Evolutionary conservation across 2,113 vertebrate genomes (phyloP).

Genomic region (Barnardius zonarius): DNA sequence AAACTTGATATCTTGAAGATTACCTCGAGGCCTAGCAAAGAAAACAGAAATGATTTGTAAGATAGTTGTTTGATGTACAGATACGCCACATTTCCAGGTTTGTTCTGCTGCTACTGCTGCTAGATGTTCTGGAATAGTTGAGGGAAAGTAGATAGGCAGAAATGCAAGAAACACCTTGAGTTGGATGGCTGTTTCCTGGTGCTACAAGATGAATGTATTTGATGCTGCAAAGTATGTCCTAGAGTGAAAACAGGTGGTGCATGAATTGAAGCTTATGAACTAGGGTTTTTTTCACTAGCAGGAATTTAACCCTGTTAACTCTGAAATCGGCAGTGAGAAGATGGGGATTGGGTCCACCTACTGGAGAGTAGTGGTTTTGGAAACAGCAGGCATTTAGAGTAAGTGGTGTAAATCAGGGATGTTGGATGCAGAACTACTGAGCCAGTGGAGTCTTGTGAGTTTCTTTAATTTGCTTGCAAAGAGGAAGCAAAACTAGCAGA

Average conservation of each 20-base stretch:
- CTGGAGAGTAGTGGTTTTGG: neutral
- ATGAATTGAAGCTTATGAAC: neutral
- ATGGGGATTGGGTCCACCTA: neutral
- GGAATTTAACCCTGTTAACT: neutral
- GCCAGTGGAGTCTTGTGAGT: neutral
- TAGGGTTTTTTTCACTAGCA: neutral
- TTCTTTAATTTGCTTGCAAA: neutral
- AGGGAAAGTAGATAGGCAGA: neutral
- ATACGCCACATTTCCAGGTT: rapidly evolving
- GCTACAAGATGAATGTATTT: neutral
- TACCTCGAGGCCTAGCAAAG: neutral
- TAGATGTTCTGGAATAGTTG: neutral
- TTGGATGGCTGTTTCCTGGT: neutral
- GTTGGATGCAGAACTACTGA: neutral
- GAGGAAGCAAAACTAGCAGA: neutral
- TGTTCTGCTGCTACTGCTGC: neutral
- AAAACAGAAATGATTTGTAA: neutral
- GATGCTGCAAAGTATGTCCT: neutral
- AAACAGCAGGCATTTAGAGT: neutral
- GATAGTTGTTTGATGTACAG: neutral
- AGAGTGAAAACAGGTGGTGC: neutral
- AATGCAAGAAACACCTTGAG: neutral
- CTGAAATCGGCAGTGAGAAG: neutral
- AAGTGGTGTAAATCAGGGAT: neutral
- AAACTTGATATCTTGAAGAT: neutral